These are phyloP conservation scores for Centropus bengalensis DNA, from an alignment of 2,113 vertebrate genomes.

Conservation along the genomic window DNA sequence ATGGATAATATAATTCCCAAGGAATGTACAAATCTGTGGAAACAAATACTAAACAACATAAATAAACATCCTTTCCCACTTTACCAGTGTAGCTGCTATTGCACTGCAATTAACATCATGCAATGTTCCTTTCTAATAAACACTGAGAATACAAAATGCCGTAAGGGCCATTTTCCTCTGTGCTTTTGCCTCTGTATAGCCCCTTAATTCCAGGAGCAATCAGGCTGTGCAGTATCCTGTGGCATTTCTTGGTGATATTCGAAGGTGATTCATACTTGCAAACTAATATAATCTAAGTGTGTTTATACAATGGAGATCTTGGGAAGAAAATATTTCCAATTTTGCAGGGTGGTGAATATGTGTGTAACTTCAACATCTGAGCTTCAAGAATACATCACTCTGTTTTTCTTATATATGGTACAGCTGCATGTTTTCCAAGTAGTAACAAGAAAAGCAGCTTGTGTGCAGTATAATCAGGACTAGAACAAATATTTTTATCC, in stretches of 20 bases:
- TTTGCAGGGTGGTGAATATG: not conserved
- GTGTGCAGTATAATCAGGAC: not conserved
- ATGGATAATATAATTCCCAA: not conserved
- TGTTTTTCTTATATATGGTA: not conserved
- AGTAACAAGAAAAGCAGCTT: not conserved
- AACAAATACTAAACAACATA: not conserved
- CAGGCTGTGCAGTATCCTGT: not conserved
- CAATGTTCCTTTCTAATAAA: constrained; percentile 4
- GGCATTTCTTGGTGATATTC: not conserved
- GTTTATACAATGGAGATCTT: not conserved
- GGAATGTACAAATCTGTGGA: not conserved
- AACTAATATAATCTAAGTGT: not conserved
- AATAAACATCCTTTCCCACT: constrained; percentile 35
- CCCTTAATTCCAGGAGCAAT: not conserved
- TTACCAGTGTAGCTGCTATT: not conserved
- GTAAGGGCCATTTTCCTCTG: not conserved
- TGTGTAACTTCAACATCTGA: not conserved
- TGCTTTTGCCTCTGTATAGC: not conserved
- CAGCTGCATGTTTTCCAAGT: not conserved
- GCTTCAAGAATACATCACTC: not conserved
- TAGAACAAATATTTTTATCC: not conserved
- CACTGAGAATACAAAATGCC: not conserved
- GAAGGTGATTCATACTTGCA: not conserved
- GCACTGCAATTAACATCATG: not conserved
- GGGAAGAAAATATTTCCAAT: not conserved